phyloP scores from a whole-genome alignment of 2,797 vertebrate genomes.

The Acrossocheilus fasciatus region DNA sequence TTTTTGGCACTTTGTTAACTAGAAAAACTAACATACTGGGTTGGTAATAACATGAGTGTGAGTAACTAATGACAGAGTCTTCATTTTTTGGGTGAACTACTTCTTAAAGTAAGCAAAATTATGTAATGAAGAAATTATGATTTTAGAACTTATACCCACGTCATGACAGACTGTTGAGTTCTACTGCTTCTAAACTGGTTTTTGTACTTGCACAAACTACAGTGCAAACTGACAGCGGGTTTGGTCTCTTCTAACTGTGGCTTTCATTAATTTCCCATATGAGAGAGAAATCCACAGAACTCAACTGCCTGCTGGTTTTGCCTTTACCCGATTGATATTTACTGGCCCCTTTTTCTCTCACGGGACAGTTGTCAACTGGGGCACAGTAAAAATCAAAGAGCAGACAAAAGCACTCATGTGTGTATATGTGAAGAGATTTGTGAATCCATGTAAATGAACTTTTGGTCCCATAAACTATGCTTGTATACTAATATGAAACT shows the following conservation, averaged over 20 bases:
- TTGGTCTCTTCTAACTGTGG: constrained; percentile 17
- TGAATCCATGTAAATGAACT: not conserved
- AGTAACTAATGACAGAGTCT: not conserved
- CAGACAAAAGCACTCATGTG: not conserved
- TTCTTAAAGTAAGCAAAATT: not conserved
- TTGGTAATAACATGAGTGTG: not conserved
- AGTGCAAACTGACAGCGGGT: constrained; percentile 8
- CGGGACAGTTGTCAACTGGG: constrained; percentile 53
- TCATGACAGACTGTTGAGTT: not conserved
- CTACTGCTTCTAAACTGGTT: not conserved
- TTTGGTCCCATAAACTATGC: not conserved
- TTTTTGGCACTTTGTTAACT: not conserved
- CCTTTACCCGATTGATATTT: constrained; percentile 42
- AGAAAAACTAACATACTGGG: not conserved
- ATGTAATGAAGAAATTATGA: not conserved
- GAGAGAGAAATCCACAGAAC: constrained; percentile 20
- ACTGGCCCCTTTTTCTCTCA: constrained; percentile 48
- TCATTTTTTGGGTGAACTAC: not conserved
- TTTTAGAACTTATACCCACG: not conserved
- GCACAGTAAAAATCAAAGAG: constrained; percentile 50
- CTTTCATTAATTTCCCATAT: constrained; percentile 41
- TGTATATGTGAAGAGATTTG: constrained; percentile 21
- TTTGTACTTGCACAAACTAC: constrained; percentile 14
- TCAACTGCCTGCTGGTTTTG: constrained; percentile 38
- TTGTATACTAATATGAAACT: not conserved